Conservation (phyloP, 1,140 invertebrate species). For the Wasmannia auropunctata region DNA sequence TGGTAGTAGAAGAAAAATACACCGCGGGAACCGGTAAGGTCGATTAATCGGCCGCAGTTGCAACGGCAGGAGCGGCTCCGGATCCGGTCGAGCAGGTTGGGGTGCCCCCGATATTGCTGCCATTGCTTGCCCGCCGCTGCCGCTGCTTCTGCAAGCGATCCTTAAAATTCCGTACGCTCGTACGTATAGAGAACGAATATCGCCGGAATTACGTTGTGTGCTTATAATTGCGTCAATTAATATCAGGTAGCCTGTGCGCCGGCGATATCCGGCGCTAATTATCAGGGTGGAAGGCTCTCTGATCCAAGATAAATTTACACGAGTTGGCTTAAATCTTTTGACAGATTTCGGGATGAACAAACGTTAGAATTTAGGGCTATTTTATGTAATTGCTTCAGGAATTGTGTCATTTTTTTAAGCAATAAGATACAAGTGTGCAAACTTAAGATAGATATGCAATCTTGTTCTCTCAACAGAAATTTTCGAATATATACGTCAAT, state of each 20-base stretch:
- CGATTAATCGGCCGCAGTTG: slow-evolving; percentile 72
- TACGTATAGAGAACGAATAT: slow-evolving; percentile 33
- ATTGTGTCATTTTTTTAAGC: background rate
- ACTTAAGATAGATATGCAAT: background rate
- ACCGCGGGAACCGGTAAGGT: slow-evolving; percentile 76
- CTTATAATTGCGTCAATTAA: slow-evolving; percentile 55
- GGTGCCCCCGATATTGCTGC: slow-evolving; percentile 63
- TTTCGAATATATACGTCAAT: background rate
- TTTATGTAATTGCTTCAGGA: background rate
- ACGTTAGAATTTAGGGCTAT: background rate
- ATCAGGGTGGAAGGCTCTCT: background rate
- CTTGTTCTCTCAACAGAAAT: background rate
- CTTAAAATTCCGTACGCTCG: slow-evolving; percentile 14
- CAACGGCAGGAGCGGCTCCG: slow-evolving; percentile 45
- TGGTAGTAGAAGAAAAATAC: slow-evolving; percentile 48
- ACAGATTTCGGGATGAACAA: background rate
- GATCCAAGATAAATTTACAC: slow-evolving; percentile 35
- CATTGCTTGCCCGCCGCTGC: slow-evolving; percentile 54
- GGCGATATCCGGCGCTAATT: slow-evolving; percentile 53
- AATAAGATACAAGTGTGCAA: background rate
- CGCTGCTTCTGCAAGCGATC: slow-evolving; percentile 30
- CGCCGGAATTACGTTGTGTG: slow-evolving; percentile 37
- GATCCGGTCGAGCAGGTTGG: slow-evolving; percentile 78
- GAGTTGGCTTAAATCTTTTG: slow-evolving; percentile 3
- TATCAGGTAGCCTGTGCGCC: slow-evolving; percentile 26